These are phyloP conservation scores for Tinea semifulvella DNA, from an alignment of 2,888 invertebrate genomes.

Conservation along the genomic window DNA sequence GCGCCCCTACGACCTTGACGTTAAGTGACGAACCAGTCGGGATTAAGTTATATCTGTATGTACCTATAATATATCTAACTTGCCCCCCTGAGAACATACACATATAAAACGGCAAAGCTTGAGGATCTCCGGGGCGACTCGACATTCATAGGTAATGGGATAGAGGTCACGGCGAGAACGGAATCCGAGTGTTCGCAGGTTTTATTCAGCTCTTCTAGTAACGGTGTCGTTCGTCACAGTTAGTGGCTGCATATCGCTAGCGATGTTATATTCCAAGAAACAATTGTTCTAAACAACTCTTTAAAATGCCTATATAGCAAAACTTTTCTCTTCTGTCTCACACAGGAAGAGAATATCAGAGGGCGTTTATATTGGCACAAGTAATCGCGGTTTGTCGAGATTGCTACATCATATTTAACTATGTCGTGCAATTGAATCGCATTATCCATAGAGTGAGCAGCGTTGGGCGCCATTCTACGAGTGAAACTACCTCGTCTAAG, in stretches of 20 bases:
- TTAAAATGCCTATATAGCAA: too few species aligned
- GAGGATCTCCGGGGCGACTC: background rate
- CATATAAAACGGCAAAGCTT: background rate
- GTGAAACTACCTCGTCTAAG: slow-evolving; percentile 53
- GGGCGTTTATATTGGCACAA: background rate
- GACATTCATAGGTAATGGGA: background rate
- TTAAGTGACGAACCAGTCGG: slow-evolving; percentile 33
- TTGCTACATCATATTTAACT: slow-evolving; percentile 11
- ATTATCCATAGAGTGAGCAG: slow-evolving; percentile 4
- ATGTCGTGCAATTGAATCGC: slow-evolving; percentile 7
- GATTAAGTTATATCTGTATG: slow-evolving; percentile 5
- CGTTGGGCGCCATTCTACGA: slow-evolving; percentile 39
- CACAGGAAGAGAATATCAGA: background rate
- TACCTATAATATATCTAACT: background rate
- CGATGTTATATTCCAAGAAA: background rate
- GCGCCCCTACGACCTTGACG: slow-evolving; percentile 48
- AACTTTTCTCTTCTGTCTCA: background rate
- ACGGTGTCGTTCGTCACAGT: slow-evolving; percentile 13
- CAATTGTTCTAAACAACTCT: too few species aligned
- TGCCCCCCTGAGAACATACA: background rate
- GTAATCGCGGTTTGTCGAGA: background rate
- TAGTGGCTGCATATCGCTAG: slow-evolving; percentile 1
- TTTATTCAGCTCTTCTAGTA: slow-evolving; percentile 11
- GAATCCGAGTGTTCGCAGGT: background rate
- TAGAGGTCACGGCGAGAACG: slow-evolving; percentile 1